Base-by-base conservation (phyloP, 2,113 vertebrate species). In the Morphnarchus princeps region DNA sequence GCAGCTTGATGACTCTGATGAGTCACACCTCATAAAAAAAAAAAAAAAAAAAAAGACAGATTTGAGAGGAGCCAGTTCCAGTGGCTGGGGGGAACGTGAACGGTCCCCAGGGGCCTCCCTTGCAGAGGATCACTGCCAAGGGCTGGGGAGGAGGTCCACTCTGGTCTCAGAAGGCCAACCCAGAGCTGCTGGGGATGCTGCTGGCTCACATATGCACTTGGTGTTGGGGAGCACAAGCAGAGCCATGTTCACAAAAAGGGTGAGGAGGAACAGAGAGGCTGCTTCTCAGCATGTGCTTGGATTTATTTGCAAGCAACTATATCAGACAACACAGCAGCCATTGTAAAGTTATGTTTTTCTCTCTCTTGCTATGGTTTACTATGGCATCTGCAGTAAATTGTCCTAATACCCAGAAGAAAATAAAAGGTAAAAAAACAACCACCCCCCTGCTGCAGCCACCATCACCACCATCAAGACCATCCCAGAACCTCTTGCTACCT, bases 1-100 rank as follows among this genome's bases (percentile, higher is more conserved):
- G 16, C 82, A 81, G 82, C 58, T 82, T 82, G 80, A 95, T 84
- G 67, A 82, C 82, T 96, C 45, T 34, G 73, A 91, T 88, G 93
- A 95, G 74, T 93, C 86, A 92, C 74, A 86, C 87, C 81, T 79
- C 58, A 83, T 91, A n/a, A 76, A 94, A 94, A 87, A 59, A 82
- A 87, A 59, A 82, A 45, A 40, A 40, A 40, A 40, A 40, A 42
- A 17, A 31, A 36, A 52, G n/a, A 25, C 62, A 52, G 32, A 93
- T 73, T 43, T 57, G 47, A 82, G 66, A 93, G 52, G 42, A 87
- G 73, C 38, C 70, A 40, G 42, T 47, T 90, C 50, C 70, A 90
- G 71, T 7, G 1, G 32, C 16, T 0, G 0, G 16, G n/a, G 52
- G 50, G 59, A 15, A 77, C 52, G 34, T 38, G 71, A 87, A 72